These are phyloP conservation scores for Zygaena filipendulae DNA, from an alignment of 2,888 invertebrate genomes.

Conservation along the genomic window DNA sequence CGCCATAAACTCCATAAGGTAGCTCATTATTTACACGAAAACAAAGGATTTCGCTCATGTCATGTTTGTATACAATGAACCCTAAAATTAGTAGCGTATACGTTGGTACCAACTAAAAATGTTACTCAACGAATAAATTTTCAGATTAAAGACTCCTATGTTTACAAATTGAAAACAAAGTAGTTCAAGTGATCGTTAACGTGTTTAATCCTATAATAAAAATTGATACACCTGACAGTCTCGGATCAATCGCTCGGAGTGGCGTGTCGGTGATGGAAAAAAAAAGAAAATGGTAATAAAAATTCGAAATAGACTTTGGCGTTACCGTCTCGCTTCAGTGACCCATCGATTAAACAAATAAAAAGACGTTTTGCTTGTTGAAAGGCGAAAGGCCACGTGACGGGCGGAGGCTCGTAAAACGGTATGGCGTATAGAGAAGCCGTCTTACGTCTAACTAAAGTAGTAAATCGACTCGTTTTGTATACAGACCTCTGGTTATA, in stretches of 20 bases:
- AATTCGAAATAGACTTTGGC: constrained; percentile 49
- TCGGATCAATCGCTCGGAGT: no score
- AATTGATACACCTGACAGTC: constrained; percentile 52
- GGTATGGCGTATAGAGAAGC: constrained; percentile 64
- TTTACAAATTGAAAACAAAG: constrained; percentile 51
- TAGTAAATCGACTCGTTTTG: constrained; percentile 60
- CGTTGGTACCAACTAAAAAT: constrained; percentile 28
- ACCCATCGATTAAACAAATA: constrained; percentile 67
- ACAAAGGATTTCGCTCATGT: constrained; percentile 26
- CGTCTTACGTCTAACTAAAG: constrained; percentile 45
- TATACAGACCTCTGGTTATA: constrained; percentile 62
- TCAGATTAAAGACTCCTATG: constrained; percentile 32
- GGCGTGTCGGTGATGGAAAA: no score
- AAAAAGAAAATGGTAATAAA: constrained; percentile 52
- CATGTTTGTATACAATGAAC: constrained; percentile 27
- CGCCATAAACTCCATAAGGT: constrained; percentile 34
- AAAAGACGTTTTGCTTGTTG: constrained; percentile 59
- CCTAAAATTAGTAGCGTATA: constrained; percentile 26
- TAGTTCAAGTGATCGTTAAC: constrained; percentile 58
- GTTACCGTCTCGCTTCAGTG: constrained; percentile 52
- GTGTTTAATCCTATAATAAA: constrained; percentile 55
- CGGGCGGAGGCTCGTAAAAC: constrained; percentile 59
- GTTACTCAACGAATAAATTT: constrained; percentile 34
- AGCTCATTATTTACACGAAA: constrained; percentile 25
- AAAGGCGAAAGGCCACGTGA: constrained; percentile 61